Conservation (phyloP, 2,888 invertebrate genomes). For the Conomelus anceps region DNA sequence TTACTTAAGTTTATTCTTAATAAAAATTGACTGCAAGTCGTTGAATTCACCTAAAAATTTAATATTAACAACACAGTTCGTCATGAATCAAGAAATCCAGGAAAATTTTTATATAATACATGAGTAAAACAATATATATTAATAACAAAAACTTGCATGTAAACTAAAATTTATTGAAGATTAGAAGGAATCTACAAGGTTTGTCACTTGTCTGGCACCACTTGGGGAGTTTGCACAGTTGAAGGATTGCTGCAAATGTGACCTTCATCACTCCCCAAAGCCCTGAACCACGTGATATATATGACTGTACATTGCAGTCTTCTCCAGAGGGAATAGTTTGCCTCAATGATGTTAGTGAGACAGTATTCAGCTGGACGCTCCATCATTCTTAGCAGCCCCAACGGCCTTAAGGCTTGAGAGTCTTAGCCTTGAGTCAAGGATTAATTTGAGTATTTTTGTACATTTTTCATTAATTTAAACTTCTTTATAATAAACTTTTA, state of each 20-base stretch:
- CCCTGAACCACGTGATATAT: neutral
- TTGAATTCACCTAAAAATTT: too few species aligned
- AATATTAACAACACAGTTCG: too few species aligned
- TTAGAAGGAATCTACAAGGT: neutral
- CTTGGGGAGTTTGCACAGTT: neutral
- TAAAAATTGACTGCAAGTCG: too few species aligned
- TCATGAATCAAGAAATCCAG: too few species aligned
- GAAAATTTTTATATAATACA: too few species aligned
- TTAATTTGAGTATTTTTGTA: too few species aligned
- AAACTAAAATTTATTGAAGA: neutral
- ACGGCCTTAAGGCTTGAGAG: neutral
- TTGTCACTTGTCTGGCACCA: neutral
- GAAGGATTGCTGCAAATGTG: neutral
- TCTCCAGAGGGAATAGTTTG: neutral
- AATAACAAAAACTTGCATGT: constrained; percentile 20
- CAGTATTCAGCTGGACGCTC: too few species aligned
- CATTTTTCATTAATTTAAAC: too few species aligned
- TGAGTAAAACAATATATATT: too few species aligned
- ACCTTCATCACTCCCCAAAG: neutral
- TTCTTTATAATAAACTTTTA: too few species aligned
- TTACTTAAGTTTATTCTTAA: too few species aligned
- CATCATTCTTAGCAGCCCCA: neutral
- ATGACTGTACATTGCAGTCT: neutral
- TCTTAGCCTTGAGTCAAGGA: neutral
- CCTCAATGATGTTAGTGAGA: neutral